Conservation (phyloP, 92 coral and sea anemone species). For the Umimayanthus kanabou region DNA sequence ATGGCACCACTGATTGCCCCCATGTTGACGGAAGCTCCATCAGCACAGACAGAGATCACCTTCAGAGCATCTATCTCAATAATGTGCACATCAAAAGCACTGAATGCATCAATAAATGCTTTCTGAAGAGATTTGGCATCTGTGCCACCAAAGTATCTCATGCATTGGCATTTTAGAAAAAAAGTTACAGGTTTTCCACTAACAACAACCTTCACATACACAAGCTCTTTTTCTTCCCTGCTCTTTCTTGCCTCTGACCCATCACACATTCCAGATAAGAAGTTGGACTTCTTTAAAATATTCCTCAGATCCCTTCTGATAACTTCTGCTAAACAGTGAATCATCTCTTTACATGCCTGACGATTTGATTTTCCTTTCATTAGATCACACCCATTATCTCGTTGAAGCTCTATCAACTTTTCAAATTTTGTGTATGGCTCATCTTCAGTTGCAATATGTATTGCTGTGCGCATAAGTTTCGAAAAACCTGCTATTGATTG, state of each 20-base stretch:
- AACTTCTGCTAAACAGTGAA: background rate
- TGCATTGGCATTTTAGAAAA: background rate
- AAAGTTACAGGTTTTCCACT: background rate
- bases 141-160: background rate
- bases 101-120: background rate
- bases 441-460: background rate
- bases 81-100: background rate
- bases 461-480: background rate
- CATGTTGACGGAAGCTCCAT: background rate
- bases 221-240: no score
- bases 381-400: background rate
- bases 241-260: background rate
- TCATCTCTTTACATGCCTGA: background rate
- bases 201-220: background rate
- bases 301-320: background rate
- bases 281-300: background rate
- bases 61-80: background rate
- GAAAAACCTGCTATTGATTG: background rate
- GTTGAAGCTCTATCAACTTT: background rate
- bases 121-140: background rate
- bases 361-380: background rate
- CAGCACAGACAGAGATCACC: conserved; percentile 3
- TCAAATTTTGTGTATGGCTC: background rate
- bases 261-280: background rate
- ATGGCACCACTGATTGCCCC: background rate